phyloP scores from a whole-genome alignment of 2,113 vertebrate species.

The Odocoileus virginianus region DNA sequence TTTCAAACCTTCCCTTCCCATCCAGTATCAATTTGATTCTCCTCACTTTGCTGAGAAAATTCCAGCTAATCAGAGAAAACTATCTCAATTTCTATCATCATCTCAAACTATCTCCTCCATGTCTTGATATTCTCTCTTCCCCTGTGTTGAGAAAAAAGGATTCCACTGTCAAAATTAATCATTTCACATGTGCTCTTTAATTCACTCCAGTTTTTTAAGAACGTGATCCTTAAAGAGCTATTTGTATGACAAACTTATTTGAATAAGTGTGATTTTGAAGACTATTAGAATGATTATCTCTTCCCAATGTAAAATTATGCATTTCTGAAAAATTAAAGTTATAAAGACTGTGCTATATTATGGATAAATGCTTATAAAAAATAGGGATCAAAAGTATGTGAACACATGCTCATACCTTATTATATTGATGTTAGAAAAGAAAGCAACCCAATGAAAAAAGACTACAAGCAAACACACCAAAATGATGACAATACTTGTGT shows the following conservation, averaged over 20 bases:
- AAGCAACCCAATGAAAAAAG: background rate
- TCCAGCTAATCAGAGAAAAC: background rate
- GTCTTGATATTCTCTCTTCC: background rate
- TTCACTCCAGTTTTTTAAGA: background rate
- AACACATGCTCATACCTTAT: background rate
- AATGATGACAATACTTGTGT: background rate
- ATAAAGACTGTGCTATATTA: background rate
- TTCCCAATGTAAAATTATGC: background rate
- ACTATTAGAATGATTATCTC: background rate
- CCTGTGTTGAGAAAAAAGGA: background rate
- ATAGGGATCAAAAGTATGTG: background rate
- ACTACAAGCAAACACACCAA: background rate
- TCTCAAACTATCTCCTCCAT: background rate
- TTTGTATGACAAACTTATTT: background rate
- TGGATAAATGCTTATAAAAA: background rate
- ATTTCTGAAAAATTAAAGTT: background rate
- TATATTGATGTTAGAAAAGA: background rate
- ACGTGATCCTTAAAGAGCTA: background rate
- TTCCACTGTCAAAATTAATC: background rate
- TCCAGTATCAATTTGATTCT: background rate
- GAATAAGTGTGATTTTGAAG: background rate
- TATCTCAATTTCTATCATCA: background rate
- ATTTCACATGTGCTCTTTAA: background rate
- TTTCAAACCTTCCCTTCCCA: background rate
- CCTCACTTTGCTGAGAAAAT: background rate